Evolutionary conservation across 2,888 invertebrate species (phyloP).

Genomic region (Pilophorus perplexus): DNA sequence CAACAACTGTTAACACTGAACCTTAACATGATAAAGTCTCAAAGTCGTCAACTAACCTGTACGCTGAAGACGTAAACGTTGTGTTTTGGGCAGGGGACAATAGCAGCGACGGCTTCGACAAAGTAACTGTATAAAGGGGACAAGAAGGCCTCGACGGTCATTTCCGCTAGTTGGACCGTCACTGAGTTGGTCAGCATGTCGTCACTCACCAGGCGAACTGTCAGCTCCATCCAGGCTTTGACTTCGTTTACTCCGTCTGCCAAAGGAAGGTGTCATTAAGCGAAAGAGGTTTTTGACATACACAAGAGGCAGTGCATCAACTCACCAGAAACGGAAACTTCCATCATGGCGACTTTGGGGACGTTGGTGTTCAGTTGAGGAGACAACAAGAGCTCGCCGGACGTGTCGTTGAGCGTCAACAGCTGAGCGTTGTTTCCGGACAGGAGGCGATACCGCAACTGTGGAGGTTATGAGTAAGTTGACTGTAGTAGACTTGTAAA

Average conservation of each 20-base stretch:
- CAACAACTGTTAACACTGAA: too few relatives aligned
- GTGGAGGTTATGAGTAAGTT: conserved; percentile 45
- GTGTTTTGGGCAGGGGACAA: conserved; percentile 87
- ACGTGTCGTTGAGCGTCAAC: conserved; percentile 75
- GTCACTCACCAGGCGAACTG: conserved; percentile 86
- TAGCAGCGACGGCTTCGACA: conserved; percentile 84
- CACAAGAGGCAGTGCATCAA: not conserved
- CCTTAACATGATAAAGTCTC: too few relatives aligned
- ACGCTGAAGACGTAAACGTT: conserved; percentile 91
- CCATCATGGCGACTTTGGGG: conserved; percentile 88
- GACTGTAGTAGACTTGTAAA: not conserved
- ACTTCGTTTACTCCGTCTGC: conserved; percentile 92
- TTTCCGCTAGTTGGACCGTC: conserved; percentile 86
- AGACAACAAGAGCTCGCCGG: conserved; percentile 81
- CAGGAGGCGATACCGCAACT: conserved; percentile 76
- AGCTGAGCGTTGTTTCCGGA: conserved; percentile 92
- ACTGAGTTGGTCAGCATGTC: conserved; percentile 93
- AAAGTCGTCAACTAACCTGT: too few relatives aligned
- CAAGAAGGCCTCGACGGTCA: conserved; percentile 88
- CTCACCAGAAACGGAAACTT: conserved; percentile 80
- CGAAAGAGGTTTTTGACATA: not conserved
- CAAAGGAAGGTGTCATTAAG: not conserved
- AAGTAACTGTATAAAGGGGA: conserved; percentile 85
- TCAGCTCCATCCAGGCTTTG: conserved; percentile 86
- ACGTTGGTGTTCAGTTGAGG: conserved; percentile 94